Evolutionary conservation across 1,140 invertebrate species (phyloP), one percentile per base, ranked within the genome.

Genomic region (Calliopsis andreniformis): DNA sequence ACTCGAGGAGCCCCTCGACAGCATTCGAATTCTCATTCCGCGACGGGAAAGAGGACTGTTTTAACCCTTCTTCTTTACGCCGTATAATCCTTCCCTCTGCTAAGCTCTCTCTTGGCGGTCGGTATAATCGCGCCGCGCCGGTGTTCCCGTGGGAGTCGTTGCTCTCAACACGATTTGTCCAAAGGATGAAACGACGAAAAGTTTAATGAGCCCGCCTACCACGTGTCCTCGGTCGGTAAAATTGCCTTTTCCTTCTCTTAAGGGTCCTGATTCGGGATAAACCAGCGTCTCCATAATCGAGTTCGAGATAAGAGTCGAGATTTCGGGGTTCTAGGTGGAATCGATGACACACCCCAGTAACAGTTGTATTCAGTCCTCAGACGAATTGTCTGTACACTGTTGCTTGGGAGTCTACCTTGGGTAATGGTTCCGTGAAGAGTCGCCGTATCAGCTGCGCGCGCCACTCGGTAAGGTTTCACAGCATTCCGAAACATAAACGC

Each of bases 121-220:
- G 79, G 85, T 88, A 89, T 90, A 90, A 91, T 91, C 88, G 87
- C 80, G 71, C 72, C 83, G 20, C 82, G 63, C 80, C 77, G 82
- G 77, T 83, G 71, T 86, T 85, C 88, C 75, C 80, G 77, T 61
- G 87, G 82, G 87, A 87, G 87, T 77, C 86, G 85, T 86, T 87
- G 69, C 78, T 79, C 75, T 78, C 81, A 68, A 85, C 83, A 76
- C 82, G 82, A 89, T 87, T 70, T 76, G 82, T 72, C 82, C 81
- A 66, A 84, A 88, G 87, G 87, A 86, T 85, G 87, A 88, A 90
- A 90, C 87, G 89, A 87, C 86, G 89, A 91, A 91, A 91, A 91
- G 89, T 91, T 89, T 90, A 91, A 91, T 88, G 89, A 91, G 87
- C 83, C 79, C 67, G 73, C 79, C 80, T 67, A 81, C 79, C 68